These are phyloP conservation scores for Blera fallax DNA, from an alignment of 2,888 invertebrate species.

Conservation along the genomic window DNA sequence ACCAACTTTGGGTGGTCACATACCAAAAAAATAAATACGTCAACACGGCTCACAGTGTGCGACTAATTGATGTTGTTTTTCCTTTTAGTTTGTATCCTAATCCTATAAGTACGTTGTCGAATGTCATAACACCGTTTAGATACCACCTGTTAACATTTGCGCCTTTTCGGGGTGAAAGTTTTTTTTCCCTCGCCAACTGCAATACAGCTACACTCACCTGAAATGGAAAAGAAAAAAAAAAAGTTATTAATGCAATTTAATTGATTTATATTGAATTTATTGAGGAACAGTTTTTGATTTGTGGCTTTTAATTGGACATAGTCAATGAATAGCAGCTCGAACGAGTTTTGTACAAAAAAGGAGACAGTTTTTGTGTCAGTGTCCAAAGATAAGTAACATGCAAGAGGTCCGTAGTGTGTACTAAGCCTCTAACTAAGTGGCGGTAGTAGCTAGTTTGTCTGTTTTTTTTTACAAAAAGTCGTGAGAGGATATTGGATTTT, in stretches of 20 bases:
- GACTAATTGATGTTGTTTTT: conserved; percentile 59
- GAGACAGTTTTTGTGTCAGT: conserved; percentile 36
- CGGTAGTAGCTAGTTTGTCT: too few species aligned
- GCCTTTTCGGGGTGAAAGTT: conserved; percentile 66
- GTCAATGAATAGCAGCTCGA: conserved; percentile 38
- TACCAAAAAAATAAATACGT: not conserved
- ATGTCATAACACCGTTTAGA: conserved; percentile 47
- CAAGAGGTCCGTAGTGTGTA: not conserved
- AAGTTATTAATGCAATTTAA: conserved; percentile 62
- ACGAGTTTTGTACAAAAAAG: conserved; percentile 40
- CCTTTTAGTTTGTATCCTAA: conserved; percentile 17
- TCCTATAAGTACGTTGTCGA: conserved; percentile 14
- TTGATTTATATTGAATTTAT: conserved; percentile 64
- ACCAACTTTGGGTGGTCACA: conserved; percentile 52
- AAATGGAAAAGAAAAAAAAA: conserved; percentile 32
- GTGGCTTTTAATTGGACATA: conserved; percentile 67
- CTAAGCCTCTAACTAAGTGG: not conserved
- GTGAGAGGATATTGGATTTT: conserved; percentile 36
- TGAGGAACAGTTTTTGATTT: conserved; percentile 60
- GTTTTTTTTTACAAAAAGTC: not conserved
- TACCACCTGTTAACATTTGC: conserved; percentile 63
- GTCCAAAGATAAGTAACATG: not conserved
- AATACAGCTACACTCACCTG: conserved; percentile 58
- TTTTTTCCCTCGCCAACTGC: not conserved
- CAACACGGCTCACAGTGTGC: not conserved